Conservation (phyloP, 1,140 invertebrate genomes). For the Ooceraea biroi region DNA sequence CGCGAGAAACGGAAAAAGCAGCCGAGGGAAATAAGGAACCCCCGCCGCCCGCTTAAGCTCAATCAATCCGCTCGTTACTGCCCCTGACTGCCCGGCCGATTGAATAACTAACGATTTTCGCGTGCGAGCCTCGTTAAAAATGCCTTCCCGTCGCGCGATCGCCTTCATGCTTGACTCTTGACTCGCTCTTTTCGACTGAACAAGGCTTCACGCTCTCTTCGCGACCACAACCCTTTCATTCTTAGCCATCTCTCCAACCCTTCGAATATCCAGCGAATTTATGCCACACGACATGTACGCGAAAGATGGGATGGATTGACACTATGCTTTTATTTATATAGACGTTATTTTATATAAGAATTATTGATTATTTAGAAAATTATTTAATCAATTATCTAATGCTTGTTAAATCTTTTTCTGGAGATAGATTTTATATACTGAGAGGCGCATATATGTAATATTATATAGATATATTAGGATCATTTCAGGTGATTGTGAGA, state of each 20-base stretch:
- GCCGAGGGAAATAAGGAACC: conserved; percentile 66
- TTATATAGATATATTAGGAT: too few relatives aligned
- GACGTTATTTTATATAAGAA: neutral
- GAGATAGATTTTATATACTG: neutral
- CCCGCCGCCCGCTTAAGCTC: conserved; percentile 67
- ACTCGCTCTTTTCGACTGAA: neutral
- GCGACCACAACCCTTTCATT: neutral
- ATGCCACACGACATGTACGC: neutral
- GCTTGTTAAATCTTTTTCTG: neutral
- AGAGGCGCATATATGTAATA: neutral
- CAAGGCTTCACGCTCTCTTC: neutral
- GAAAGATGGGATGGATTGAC: neutral
- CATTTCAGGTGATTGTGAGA: neutral
- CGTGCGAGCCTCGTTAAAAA: conserved; percentile 78
- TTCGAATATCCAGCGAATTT: conserved; percentile 4
- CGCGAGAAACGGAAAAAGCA: conserved; percentile 67
- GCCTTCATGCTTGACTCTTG: conserved; percentile 39
- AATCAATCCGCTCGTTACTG: conserved; percentile 79
- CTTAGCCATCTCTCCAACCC: neutral
- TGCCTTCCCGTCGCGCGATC: conserved; percentile 64
- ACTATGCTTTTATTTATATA: neutral
- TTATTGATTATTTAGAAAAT: too few relatives aligned
- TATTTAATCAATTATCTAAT: too few relatives aligned
- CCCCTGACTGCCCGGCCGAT: conserved; percentile 59
- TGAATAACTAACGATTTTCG: conserved; percentile 76